These are phyloP conservation scores for Pilophorus perplexus DNA, from an alignment of 2,888 invertebrate genomes.

Conservation along the genomic window DNA sequence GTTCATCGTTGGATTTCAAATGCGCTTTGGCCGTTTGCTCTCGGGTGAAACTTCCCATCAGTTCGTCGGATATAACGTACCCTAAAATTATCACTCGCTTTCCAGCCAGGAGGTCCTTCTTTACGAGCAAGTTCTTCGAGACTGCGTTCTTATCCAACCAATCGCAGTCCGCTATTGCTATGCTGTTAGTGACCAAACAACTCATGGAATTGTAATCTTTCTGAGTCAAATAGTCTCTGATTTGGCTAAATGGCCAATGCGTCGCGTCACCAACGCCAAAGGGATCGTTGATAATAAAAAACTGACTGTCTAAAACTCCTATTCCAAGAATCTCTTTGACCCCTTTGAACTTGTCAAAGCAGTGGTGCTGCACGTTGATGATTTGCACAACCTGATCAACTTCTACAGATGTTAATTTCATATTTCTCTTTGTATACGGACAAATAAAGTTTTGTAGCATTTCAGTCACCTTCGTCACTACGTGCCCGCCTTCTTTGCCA, in stretches of 20 bases:
- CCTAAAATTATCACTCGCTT: constrained; percentile 23
- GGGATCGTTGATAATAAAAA: constrained; percentile 20
- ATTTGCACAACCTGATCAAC: constrained; percentile 35
- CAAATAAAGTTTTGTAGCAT: constrained; percentile 33
- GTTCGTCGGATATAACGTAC: constrained; percentile 32
- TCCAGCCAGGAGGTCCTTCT: background rate
- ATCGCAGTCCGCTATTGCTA: constrained; percentile 19
- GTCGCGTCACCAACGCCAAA: background rate
- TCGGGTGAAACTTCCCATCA: constrained; percentile 31
- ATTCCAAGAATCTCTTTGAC: constrained; percentile 31
- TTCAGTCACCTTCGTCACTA: constrained; percentile 4
- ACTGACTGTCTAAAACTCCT: constrained; percentile 29
- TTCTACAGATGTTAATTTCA: constrained; percentile 1
- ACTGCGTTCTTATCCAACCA: constrained; percentile 6
- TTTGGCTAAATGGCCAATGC: constrained; percentile 15
- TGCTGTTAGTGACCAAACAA: constrained; percentile 34
- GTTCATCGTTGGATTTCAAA: constrained; percentile 26
- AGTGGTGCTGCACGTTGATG: constrained; percentile 24
- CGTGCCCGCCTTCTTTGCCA: constrained; percentile 13
- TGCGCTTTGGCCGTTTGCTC: constrained; percentile 22
- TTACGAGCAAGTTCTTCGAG: background rate
- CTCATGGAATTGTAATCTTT: background rate
- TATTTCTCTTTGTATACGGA: constrained; percentile 30
- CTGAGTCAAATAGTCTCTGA: constrained; percentile 1
- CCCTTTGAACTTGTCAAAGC: constrained; percentile 26